phyloP scores from a whole-genome alignment of 2,113 vertebrate genomes.

The Telmatochromis brachygnathus region DNA sequence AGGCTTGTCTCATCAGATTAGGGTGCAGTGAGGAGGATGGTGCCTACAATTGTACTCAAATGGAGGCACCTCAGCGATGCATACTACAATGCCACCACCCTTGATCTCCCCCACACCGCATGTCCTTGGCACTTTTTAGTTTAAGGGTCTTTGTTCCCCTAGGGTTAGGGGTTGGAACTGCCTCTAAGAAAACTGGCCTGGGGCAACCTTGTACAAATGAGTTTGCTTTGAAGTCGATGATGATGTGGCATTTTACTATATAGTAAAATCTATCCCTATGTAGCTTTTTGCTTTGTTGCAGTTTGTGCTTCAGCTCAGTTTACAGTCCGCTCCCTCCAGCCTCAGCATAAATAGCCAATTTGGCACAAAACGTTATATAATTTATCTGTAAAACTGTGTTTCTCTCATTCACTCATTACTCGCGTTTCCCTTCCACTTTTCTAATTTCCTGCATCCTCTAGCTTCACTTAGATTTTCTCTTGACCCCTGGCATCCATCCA shows the following conservation, averaged over 20 bases:
- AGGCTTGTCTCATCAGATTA: conserved; percentile 82
- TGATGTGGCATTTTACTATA: background rate
- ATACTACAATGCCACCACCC: conserved; percentile 67
- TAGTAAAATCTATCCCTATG: background rate
- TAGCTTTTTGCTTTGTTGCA: background rate
- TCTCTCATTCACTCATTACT: background rate
- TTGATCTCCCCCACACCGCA: conserved; percentile 53
- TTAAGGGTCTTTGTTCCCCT: conserved; percentile 68
- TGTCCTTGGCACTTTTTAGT: conserved; percentile 80
- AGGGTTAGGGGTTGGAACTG: conserved; percentile 57
- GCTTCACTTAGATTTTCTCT: background rate
- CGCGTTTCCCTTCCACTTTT: background rate
- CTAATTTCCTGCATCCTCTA: background rate
- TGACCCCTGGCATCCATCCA: conserved; percentile 19
- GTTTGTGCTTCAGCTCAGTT: background rate
- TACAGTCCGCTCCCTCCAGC: background rate
- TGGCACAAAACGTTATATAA: accelerated
- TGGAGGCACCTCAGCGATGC: conserved; percentile 78
- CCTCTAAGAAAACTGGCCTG: conserved; percentile 69
- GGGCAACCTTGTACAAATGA: conserved; percentile 35
- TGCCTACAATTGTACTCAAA: conserved; percentile 67
- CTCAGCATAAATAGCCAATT: background rate
- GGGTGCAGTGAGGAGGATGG: conserved; percentile 73
- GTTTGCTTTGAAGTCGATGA: background rate
- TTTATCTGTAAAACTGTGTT: background rate